phyloP scores from a whole-genome alignment of 2,888 invertebrate species.

The Anoplius nigerrimus region DNA sequence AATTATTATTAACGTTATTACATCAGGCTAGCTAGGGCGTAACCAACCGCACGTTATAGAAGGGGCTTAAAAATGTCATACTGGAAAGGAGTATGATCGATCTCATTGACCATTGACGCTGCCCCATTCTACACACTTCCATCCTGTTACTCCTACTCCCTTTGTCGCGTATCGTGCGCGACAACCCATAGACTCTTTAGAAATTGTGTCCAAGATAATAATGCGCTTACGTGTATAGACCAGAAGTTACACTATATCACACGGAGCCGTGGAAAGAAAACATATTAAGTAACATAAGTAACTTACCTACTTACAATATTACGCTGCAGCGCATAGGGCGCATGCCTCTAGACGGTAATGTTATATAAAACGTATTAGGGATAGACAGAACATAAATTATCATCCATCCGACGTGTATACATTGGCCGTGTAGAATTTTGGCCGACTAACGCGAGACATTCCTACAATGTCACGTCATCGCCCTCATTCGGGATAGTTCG shows the following conservation, averaged over 20 bases:
- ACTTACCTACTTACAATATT: slow-evolving; percentile 68
- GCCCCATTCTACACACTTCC: slow-evolving; percentile 57
- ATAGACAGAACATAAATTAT: slow-evolving; percentile 60
- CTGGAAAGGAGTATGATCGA: slow-evolving; percentile 67
- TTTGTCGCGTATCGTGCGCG: slow-evolving; percentile 40
- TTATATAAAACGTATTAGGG: slow-evolving; percentile 62
- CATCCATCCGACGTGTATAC: background rate
- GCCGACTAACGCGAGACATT: background rate
- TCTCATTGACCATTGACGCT: slow-evolving; percentile 72
- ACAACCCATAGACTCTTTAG: slow-evolving; percentile 65
- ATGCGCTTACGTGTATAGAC: slow-evolving; percentile 72
- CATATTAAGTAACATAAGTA: slow-evolving; percentile 63
- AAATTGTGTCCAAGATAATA: slow-evolving; percentile 70
- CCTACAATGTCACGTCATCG: background rate
- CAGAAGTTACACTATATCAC: slow-evolving; percentile 63
- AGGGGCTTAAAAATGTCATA: slow-evolving; percentile 65
- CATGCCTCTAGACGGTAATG: slow-evolving; percentile 65
- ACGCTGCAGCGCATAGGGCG: slow-evolving; percentile 68
- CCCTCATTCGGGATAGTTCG: background rate
- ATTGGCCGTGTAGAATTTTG: background rate
- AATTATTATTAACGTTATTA: slow-evolving; percentile 69
- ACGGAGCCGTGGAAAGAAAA: slow-evolving; percentile 59
- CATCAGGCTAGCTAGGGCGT: slow-evolving; percentile 66
- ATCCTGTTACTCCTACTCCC: slow-evolving; percentile 52
- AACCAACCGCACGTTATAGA: slow-evolving; percentile 58